These are phyloP conservation scores for Loris lydekkerianus DNA, from an alignment of 2,797 vertebrate species.

Conservation along the genomic window DNA sequence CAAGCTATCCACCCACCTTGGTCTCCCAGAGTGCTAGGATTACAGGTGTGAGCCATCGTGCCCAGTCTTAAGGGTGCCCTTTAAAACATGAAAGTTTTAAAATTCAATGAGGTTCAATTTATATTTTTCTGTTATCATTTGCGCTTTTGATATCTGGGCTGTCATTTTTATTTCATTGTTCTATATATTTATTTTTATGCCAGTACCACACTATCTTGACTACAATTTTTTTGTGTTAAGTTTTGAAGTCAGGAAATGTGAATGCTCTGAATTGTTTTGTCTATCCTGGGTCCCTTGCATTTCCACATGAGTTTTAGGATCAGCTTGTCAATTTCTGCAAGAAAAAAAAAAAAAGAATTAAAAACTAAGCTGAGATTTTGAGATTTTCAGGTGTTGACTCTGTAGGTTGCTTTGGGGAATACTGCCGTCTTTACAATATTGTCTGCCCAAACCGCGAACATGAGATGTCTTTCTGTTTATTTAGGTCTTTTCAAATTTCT, in stretches of 20 bases:
- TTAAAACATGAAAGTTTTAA: slow-evolving; percentile 14
- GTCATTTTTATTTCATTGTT: neutral
- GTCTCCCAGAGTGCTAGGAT: too few species aligned
- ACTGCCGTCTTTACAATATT: neutral
- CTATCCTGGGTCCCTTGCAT: neutral
- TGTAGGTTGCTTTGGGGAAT: slow-evolving; percentile 26
- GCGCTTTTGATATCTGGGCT: neutral
- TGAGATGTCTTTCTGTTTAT: neutral
- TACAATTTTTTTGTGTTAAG: neutral
- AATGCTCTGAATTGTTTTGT: neutral
- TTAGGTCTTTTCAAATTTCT: neutral
- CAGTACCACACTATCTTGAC: neutral
- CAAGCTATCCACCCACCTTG: too few species aligned
- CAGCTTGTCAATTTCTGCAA: neutral
- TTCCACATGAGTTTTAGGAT: slow-evolving; percentile 38
- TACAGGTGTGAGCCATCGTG: too few species aligned
- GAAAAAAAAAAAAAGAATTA: neutral
- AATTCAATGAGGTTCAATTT: neutral
- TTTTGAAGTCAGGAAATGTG: neutral
- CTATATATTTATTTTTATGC: neutral
- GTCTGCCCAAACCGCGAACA: neutral
- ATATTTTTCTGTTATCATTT: neutral
- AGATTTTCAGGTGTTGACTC: neutral
- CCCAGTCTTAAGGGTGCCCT: neutral
- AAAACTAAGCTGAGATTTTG: neutral